Evolutionary conservation across 2,113 vertebrate genomes (phyloP).

Genomic region (Urocynchramus pylzowi): DNA sequence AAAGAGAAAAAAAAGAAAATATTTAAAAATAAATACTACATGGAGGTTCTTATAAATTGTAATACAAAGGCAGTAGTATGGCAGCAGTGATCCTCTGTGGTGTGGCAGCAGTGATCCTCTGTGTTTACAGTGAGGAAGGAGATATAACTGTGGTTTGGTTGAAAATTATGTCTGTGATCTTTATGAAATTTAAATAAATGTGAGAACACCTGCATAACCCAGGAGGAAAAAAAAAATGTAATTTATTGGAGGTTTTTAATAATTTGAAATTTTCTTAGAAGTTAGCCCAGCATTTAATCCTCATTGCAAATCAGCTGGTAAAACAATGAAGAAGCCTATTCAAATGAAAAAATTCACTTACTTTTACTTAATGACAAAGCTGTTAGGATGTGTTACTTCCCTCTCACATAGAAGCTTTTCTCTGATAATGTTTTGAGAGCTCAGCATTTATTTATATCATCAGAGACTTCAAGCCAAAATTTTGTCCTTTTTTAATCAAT

Average conservation of each 20-base stretch:
- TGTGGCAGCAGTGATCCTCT: not conserved
- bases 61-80: not conserved
- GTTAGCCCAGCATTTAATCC: not conserved
- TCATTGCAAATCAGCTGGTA: not conserved
- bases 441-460: not conserved
- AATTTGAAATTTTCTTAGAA: not conserved
- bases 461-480: not conserved
- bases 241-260: not conserved
- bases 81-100: not conserved
- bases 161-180: not conserved
- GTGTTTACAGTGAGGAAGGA: not conserved
- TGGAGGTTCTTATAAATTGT: not conserved
- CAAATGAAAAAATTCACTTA: not conserved
- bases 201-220: not conserved
- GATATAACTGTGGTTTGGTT: not conserved
- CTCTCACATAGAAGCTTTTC: not conserved
- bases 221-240: rapidly evolving
- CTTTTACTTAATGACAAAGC: not conserved
- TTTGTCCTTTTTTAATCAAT: not conserved
- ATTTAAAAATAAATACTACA: not conserved
- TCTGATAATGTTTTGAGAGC: not conserved
- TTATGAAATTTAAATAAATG: not conserved
- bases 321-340: not conserved
- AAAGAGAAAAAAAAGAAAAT: not conserved
- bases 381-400: not conserved